phyloP scores from a whole-genome alignment of 2,797 vertebrate genomes.

The Amniataba percoides region DNA sequence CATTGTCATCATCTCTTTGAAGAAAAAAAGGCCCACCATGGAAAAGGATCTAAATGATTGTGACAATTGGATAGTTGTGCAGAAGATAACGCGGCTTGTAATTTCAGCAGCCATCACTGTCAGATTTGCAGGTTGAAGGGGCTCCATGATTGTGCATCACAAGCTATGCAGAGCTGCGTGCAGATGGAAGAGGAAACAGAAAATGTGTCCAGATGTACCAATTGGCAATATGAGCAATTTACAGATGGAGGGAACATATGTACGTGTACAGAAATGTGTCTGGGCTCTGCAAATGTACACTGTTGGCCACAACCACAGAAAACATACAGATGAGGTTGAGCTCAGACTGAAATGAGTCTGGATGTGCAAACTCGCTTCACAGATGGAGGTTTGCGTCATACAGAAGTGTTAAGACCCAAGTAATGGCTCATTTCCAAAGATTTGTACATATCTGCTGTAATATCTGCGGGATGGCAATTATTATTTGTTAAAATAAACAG shows the following conservation, averaged over 20 bases:
- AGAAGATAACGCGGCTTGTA: slow-evolving; percentile 5
- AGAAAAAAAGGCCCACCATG: not conserved
- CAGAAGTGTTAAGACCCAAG: not conserved
- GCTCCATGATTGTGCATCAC: slow-evolving; percentile 5
- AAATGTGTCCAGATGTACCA: slow-evolving; percentile 43
- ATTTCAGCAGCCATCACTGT: slow-evolving; percentile 23
- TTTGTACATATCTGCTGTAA: not conserved
- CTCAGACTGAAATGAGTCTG: not conserved
- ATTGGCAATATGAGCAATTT: slow-evolving; percentile 12
- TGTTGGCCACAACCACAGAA: not conserved
- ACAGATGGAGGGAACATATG: slow-evolving; percentile 58
- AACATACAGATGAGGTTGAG: not conserved
- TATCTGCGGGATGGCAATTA: not conserved
- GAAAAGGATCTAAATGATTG: not conserved
- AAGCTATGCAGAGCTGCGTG: slow-evolving; percentile 5
- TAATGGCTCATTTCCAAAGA: not conserved
- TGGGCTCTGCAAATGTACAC: not conserved
- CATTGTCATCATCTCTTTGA: not conserved
- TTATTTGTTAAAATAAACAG: not conserved
- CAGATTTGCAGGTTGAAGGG: slow-evolving; percentile 17
- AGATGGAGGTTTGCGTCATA: slow-evolving; percentile 12
- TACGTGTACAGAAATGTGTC: slow-evolving; percentile 15
- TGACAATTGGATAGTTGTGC: not conserved
- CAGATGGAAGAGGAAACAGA: slow-evolving; percentile 33
- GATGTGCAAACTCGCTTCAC: not conserved